Base-by-base conservation (phyloP, 2,888 invertebrate genomes). In the Phalangium opilio region DNA sequence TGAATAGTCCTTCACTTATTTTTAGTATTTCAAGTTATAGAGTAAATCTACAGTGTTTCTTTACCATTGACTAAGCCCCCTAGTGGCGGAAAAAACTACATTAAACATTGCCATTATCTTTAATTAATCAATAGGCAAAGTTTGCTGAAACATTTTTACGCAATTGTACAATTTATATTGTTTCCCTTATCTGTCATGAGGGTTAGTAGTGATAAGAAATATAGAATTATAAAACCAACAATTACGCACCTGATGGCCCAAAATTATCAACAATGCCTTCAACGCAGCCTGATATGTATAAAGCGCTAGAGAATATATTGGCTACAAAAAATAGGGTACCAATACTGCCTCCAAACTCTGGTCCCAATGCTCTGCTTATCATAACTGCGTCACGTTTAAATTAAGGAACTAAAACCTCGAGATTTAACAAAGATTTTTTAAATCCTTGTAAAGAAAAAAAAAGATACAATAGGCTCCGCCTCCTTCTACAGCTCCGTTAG, bases 381-480 rank as follows among this genome's bases (percentile, higher is more conserved):
- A 99, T 98, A 70, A 95, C 95, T 96, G 65, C 11, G 2, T 21
- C 7, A 10, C 15, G 32, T 49, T 61, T 27, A 27, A 8, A 27
- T 40, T 15, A 45, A 45, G 32, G 17, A 20, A 14, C 18, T 39
- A 19, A 15, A 15, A 27, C 8, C 27, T n/a, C 18, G 20, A 14
- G 27, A 39, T 39, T 40, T 39, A 39, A 18, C 17, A n/a, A 21
- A 36, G 20, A 15, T 46, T 46, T 11, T 19, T 27, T 32, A 17
- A 20, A 41, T 14, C 18, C 44, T 44, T 38, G 19, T 15, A 38
- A 14, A 2, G 8, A 2, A 19, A 33, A 36, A 10, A 54, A 65
- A 68, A 67, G 84, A 86, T 83, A 96, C 96, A 99, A 64, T 99
- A 99, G 36, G 95, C 96, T 12, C 98, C 98, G 1, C 98, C 98